Conservation (phyloP, 2,888 invertebrate species). For the Eupithecia abbreviata region DNA sequence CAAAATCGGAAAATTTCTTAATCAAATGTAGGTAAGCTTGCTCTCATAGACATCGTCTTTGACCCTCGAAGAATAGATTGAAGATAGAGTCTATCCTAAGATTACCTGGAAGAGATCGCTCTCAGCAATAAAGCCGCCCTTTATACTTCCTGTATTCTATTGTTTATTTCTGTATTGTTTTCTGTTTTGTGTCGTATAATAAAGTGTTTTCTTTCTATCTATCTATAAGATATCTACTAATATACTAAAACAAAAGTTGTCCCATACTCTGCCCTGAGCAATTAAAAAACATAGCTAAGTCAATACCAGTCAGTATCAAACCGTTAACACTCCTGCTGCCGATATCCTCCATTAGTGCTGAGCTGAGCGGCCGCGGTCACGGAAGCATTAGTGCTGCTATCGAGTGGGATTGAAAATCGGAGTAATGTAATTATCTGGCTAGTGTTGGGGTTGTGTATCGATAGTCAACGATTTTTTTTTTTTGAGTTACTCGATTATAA, state of each 20-base stretch:
- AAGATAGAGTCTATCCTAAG: background rate
- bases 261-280: background rate
- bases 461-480: background rate
- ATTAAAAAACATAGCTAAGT: background rate
- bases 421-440: constrained; percentile 57
- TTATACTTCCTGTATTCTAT: too few relatives aligned
- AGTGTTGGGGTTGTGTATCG: constrained; percentile 43
- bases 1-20: too few relatives aligned
- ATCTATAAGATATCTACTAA: background rate
- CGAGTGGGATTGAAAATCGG: constrained; percentile 59
- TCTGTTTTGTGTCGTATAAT: too few relatives aligned
- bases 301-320: background rate
- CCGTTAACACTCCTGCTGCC: constrained; percentile 3
- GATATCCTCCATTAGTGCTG: constrained; percentile 37
- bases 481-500: too few relatives aligned
- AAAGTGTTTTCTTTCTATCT: too few relatives aligned
- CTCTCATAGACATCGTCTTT: background rate
- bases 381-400: constrained; percentile 57
- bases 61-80: background rate
- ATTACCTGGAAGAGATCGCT: too few relatives aligned
- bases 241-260: background rate
- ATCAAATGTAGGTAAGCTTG: too few relatives aligned
- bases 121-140: too few relatives aligned
- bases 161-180: too few relatives aligned
- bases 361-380: constrained; percentile 46